These are phyloP conservation scores for Lontra canadensis DNA, from an alignment of 2,113 vertebrate genomes.

Conservation along the genomic window DNA sequence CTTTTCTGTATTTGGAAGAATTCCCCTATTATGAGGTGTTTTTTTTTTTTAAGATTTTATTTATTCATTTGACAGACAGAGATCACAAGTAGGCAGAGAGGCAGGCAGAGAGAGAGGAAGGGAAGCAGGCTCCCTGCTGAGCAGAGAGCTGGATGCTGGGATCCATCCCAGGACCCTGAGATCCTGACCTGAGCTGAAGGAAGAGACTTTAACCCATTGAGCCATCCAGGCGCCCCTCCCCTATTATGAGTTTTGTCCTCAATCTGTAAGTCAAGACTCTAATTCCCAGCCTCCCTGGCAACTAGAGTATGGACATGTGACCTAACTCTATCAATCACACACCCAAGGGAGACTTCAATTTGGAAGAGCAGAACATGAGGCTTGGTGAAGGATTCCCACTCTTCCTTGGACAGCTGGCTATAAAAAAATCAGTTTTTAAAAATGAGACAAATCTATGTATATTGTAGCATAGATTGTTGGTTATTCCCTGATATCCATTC, in stretches of 20 bases:
- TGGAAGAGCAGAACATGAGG: not conserved
- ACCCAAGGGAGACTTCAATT: not conserved
- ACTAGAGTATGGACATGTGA: not conserved
- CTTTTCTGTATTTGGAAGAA: not conserved
- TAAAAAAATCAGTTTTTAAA: not conserved
- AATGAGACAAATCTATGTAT: constrained; percentile 32
- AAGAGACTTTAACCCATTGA: too few relatives aligned
- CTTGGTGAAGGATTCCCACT: not conserved
- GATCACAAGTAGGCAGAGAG: too few relatives aligned
- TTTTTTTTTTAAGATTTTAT: too few relatives aligned
- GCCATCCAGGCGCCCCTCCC: too few relatives aligned
- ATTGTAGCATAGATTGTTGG: not conserved
- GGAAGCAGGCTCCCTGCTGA: too few relatives aligned
- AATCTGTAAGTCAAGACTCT: constrained; percentile 29
- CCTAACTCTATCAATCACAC: not conserved
- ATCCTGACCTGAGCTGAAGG: too few relatives aligned
- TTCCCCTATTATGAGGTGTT: not conserved
- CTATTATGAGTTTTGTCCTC: not conserved
- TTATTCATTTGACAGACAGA: too few relatives aligned
- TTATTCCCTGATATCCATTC: not conserved
- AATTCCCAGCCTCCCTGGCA: constrained; percentile 4
- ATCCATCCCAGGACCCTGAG: too few relatives aligned
- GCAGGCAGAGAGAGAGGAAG: too few relatives aligned
- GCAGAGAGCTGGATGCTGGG: too few relatives aligned
- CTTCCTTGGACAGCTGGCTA: not conserved